Evolutionary conservation across 2,113 vertebrate genomes (phyloP).

Genomic region (Tichodroma muraria): DNA sequence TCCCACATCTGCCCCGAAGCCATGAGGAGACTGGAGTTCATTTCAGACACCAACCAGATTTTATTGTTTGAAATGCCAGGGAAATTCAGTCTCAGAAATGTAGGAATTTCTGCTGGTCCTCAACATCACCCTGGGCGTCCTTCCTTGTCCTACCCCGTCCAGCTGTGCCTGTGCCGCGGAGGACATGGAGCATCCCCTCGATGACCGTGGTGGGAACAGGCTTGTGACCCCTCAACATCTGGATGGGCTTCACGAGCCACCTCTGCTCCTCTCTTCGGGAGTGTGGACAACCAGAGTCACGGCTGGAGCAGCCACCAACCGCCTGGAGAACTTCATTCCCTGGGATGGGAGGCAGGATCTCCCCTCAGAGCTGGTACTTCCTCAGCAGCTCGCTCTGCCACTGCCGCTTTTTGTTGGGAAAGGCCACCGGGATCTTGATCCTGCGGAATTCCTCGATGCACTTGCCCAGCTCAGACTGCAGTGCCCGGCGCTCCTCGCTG

Average conservation of each 20-base stretch:
- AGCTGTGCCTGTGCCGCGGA: neutral
- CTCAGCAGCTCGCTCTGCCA: constrained; percentile 64
- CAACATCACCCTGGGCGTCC: neutral
- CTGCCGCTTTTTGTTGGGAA: constrained; percentile 62
- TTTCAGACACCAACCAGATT: neutral
- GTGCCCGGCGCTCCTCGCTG: neutral
- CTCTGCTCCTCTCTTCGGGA: neutral
- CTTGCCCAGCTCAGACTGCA: constrained; percentile 46
- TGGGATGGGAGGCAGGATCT: accelerated
- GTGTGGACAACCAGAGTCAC: accelerated
- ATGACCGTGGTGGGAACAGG: neutral
- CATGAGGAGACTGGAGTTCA: neutral
- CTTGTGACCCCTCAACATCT: neutral
- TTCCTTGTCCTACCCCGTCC: neutral
- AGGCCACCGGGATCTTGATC: constrained; percentile 40
- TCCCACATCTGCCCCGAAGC: neutral
- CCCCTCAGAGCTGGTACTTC: constrained; percentile 62
- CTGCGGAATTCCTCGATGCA: constrained; percentile 64
- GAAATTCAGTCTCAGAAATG: neutral
- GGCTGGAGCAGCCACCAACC: accelerated
- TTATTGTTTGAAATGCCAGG: neutral
- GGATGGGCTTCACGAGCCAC: neutral
- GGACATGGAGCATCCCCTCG: accelerated
- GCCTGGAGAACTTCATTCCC: accelerated
- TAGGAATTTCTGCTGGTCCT: neutral